These are phyloP conservation scores for Monarcha castaneiventris DNA, from an alignment of 2,113 vertebrate genomes.

Conservation along the genomic window DNA sequence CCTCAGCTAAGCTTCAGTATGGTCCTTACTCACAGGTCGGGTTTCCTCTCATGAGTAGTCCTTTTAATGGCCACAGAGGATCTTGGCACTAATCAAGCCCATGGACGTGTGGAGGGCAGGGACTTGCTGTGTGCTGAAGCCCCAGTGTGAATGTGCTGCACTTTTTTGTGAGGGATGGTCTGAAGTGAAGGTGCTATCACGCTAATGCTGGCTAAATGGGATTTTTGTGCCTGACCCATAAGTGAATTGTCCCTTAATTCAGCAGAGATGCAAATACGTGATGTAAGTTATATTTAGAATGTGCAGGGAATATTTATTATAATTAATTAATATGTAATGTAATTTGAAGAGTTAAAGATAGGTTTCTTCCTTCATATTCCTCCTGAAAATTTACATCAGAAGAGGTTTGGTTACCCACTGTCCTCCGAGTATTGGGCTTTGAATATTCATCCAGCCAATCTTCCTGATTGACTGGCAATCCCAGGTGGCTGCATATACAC, in stretches of 20 bases:
- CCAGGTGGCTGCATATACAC: not conserved
- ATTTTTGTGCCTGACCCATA: not conserved
- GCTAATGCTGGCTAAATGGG: not conserved
- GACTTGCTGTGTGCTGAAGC: not conserved
- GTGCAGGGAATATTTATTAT: not conserved
- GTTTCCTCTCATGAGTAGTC: not conserved
- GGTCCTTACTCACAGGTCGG: not conserved
- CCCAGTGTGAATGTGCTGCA: not conserved
- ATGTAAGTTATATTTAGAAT: not conserved
- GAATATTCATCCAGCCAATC: constrained; percentile 11
- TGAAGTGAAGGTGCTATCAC: not conserved
- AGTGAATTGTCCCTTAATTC: not conserved
- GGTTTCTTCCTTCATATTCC: not conserved
- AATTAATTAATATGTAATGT: not conserved
- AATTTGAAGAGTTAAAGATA: not conserved
- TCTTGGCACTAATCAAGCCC: not conserved
- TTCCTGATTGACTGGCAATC: not conserved
- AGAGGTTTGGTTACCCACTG: not conserved
- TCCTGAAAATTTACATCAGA: not conserved
- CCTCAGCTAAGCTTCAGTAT: not conserved
- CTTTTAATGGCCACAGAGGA: not conserved
- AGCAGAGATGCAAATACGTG: not conserved
- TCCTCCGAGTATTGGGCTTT: not conserved
- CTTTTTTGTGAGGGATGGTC: not conserved
- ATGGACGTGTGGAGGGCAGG: not conserved